Evolutionary conservation across 2,888 invertebrate genomes (phyloP).

Genomic region (Trachelus troglodyta): DNA sequence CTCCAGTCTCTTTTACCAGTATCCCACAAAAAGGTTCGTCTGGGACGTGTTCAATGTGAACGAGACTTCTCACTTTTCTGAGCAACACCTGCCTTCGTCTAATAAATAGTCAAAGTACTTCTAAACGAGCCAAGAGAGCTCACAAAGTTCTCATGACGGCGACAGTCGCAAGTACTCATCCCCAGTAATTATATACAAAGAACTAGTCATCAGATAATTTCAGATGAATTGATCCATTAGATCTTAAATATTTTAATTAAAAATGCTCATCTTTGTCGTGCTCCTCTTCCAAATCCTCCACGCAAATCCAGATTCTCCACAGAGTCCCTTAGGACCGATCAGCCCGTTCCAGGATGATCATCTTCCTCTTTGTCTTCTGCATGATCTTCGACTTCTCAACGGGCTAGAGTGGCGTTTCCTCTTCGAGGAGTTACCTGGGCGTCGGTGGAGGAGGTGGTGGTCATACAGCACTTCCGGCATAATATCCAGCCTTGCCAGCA

Average conservation of each 20-base stretch:
- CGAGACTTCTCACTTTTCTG: neutral
- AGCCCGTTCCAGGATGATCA: neutral
- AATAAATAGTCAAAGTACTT: neutral
- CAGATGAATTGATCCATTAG: neutral
- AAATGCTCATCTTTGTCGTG: neutral
- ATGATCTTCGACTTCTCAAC: neutral
- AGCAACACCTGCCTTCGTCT: neutral
- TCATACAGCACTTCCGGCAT: conserved; percentile 64
- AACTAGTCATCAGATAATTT: neutral
- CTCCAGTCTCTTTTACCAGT: neutral
- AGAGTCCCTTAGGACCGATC: neutral
- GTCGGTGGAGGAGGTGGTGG: conserved; percentile 61
- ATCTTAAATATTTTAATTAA: neutral
- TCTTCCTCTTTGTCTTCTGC: neutral
- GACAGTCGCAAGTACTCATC: neutral
- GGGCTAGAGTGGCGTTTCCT: conserved; percentile 54
- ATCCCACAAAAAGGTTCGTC: neutral
- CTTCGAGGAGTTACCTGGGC: conserved; percentile 61
- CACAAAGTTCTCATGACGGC: neutral
- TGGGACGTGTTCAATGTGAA: neutral
- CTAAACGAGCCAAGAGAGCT: neutral
- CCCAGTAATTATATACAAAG: neutral
- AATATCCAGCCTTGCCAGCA: conserved; percentile 52
- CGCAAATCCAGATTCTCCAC: neutral
- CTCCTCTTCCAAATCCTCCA: neutral